Percentiles rank a stretch among this genome's conserved stretches.
These are phyloP conservation scores for Bedellia somnulentella DNA, from an alignment of 2,888 invertebrate species.

Conservation along the genomic window DNA sequence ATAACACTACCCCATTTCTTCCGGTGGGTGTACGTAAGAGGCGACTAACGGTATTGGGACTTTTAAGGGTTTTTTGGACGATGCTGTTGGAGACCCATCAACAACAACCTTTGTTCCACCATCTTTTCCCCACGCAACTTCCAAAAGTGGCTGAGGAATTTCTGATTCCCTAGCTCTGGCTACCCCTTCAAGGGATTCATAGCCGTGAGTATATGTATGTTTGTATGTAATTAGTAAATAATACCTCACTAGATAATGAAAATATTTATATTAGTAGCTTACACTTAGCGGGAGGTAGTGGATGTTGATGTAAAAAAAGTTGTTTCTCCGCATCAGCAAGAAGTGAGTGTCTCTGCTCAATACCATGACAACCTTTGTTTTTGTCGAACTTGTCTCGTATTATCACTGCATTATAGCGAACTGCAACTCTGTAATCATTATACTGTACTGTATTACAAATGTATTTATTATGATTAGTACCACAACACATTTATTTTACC, in stretches of 20 bases:
- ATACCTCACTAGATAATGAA: neutral
- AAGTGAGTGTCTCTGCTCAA: slow-evolving; percentile 71
- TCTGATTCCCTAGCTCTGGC: too few relatives aligned
- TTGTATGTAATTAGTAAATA: too few relatives aligned
- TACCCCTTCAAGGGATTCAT: too few relatives aligned
- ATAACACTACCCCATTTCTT: too few relatives aligned
- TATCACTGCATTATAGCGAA: slow-evolving; percentile 76
- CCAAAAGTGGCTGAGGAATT: too few relatives aligned
- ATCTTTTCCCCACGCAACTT: too few relatives aligned
- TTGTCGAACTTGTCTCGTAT: slow-evolving; percentile 84
- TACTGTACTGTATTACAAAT: neutral
- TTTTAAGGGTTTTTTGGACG: too few relatives aligned
- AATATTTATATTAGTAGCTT: slow-evolving; percentile 18
- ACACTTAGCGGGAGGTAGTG: slow-evolving; percentile 73
- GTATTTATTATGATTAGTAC: neutral
- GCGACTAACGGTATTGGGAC: too few relatives aligned
- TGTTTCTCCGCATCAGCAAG: slow-evolving; percentile 79
- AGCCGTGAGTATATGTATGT: too few relatives aligned
- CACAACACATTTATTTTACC: neutral
- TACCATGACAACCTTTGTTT: slow-evolving; percentile 64
- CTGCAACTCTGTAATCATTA: slow-evolving; percentile 61
- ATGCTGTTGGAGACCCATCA: too few relatives aligned
- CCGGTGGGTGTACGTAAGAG: too few relatives aligned
- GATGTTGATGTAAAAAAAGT: slow-evolving; percentile 66
- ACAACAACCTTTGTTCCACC: too few relatives aligned